These are phyloP conservation scores for Elgonia sp. DNA, from an alignment of 2,888 invertebrate genomes.

Conservation along the genomic window DNA sequence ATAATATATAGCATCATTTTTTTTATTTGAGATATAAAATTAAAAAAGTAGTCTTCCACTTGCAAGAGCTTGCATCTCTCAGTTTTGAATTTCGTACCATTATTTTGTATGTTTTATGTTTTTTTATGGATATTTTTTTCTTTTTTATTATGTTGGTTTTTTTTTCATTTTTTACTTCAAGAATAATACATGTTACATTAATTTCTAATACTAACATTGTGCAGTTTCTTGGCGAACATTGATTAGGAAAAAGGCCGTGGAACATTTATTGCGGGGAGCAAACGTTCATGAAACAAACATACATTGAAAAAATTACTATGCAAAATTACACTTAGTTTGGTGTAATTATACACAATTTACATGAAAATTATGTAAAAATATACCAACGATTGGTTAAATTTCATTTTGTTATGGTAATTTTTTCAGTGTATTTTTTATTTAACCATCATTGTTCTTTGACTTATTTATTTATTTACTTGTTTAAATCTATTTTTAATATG, in stretches of 20 bases:
- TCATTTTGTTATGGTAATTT: no score
- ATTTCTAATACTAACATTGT: constrained; percentile 71
- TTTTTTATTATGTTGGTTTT: constrained; percentile 8
- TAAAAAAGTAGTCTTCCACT: constrained; percentile 73
- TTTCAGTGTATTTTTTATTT: no score
- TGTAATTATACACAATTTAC: no score
- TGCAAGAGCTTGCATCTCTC: constrained; percentile 66
- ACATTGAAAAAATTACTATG: not conserved
- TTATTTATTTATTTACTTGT: no score
- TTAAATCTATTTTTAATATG: no score
- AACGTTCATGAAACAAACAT: constrained; percentile 64
- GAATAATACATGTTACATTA: constrained; percentile 59
- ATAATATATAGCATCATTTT: constrained; percentile 25
- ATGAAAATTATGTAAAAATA: no score
- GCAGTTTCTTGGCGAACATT: constrained; percentile 74
- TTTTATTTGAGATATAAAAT: constrained; percentile 67
- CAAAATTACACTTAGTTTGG: no score
- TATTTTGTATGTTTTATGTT: not conserved
- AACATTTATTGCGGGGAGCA: constrained; percentile 71
- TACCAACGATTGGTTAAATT: no score
- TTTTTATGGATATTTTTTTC: not conserved
- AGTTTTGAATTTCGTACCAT: constrained; percentile 12
- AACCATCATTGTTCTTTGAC: no score
- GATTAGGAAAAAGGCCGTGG: constrained; percentile 66
- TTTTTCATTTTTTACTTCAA: constrained; percentile 15